Percentiles rank a stretch among this genome's conserved stretches.
phyloP scores from a whole-genome alignment of 2,113 vertebrate genomes.

The Garra rufa region DNA sequence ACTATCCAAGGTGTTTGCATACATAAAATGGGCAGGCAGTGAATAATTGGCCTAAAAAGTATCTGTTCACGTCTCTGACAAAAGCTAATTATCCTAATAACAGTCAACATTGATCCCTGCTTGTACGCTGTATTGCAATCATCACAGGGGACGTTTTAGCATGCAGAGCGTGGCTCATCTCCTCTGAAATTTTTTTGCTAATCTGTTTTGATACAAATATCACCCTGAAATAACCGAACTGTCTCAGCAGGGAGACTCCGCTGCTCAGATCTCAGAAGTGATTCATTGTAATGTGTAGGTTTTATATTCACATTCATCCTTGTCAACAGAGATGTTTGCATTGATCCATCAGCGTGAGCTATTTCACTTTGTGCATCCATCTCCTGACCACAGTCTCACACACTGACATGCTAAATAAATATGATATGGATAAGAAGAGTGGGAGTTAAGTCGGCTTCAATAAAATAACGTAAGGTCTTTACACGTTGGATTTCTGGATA shows the following conservation, averaged over 20 bases:
- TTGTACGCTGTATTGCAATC: neutral
- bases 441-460: neutral
- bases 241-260: neutral
- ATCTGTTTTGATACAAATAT: slow-evolving; percentile 36
- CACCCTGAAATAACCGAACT: slow-evolving; percentile 1
- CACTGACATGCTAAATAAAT: slow-evolving; percentile 15
- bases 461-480: neutral
- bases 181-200: slow-evolving; percentile 32
- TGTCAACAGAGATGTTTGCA: slow-evolving; percentile 43
- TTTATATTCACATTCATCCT: slow-evolving; percentile 35
- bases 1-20: neutral
- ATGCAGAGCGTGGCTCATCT: slow-evolving; percentile 17
- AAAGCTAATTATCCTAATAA: neutral
- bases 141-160: slow-evolving; percentile 5
- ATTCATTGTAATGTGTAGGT: slow-evolving; percentile 34
- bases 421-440: neutral
- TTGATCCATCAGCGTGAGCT: slow-evolving; percentile 23
- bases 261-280: slow-evolving; percentile 13
- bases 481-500: neutral
- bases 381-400: neutral
- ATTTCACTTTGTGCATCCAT: slow-evolving; percentile 29
- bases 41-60: neutral
- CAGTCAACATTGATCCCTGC: slow-evolving; percentile 6
- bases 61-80: neutral
- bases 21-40: neutral